Base-by-base conservation (phyloP, 2,797 vertebrate species). In the Propithecus perrieri region DNA sequence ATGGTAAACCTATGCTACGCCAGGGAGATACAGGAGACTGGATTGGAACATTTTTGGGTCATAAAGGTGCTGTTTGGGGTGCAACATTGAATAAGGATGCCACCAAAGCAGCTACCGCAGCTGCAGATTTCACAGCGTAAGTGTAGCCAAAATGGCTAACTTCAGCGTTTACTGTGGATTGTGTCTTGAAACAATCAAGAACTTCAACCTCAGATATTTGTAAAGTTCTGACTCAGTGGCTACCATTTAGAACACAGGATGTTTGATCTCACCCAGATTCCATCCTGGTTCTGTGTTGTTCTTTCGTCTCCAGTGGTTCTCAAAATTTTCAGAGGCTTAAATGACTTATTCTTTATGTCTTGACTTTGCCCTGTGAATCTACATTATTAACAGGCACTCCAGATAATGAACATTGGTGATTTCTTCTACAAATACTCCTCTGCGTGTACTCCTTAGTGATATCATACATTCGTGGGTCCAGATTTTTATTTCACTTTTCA, bases 1-100 rank as follows among this genome's bases (percentile, higher is more conserved):
- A 99, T 99, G 99, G 99, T 35, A 99, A 99, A 95, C 99, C 99
- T 72, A 99, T 99, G 99, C 98, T 99, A 98, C 99, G 99, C 98
- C 99, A 99, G 98, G 99, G 99, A 17, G 99, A 99, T 99, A 99
- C 99, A 84, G 99, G 99, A 98, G 99, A 99, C 99, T 99, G 99
- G 99, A 99, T 99, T 26, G 99, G 99, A 98, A 99, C 99, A 2
- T 99, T 99, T 98, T 98, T 99, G 98, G 99, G 99, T 98, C 99
- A 99, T 97, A 99, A 99, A 98, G 99, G 99, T 92, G 99, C 99
- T 93, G 99, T 99, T 94, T 99, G 99, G 99, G 99, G 99, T 85
- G 99, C 99, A 96, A 99, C 99, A 69, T 98, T 99, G 95, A 99
- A 99, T 98, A 99, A 98, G 0, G 99, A 99, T 83, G 99, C 99